Conservation (phyloP, 2,113 vertebrate genomes). For the Osmerus eperlanus region DNA sequence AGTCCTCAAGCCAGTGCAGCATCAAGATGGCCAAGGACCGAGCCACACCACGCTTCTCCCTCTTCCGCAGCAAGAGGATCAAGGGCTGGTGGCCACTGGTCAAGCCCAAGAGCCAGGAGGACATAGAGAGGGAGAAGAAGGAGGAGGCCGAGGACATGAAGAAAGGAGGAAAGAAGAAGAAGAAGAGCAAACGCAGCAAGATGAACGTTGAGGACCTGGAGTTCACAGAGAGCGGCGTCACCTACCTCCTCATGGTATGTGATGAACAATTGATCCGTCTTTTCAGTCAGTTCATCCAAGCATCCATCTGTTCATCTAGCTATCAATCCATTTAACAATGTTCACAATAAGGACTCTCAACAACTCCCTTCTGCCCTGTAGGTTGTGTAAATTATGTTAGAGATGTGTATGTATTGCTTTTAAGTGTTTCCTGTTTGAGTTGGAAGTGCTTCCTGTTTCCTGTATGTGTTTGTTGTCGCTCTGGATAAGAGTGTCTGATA, state of each 20-base stretch:
- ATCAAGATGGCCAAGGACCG: slow-evolving; percentile 80
- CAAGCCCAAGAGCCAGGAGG: slow-evolving; percentile 79
- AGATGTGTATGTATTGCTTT: neutral
- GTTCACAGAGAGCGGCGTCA: slow-evolving; percentile 77
- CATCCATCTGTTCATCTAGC: neutral
- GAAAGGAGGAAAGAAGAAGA: slow-evolving; percentile 58
- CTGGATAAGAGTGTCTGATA: no score
- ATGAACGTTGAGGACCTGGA: slow-evolving; percentile 77
- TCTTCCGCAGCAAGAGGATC: slow-evolving; percentile 86
- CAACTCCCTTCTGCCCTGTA: no score
- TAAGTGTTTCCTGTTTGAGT: neutral
- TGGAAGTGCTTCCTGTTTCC: neutral
- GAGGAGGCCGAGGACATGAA: slow-evolving; percentile 60
- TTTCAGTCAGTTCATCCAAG: neutral
- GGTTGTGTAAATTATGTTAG: neutral
- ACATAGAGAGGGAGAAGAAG: slow-evolving; percentile 76
- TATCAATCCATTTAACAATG: neutral
- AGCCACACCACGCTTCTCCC: slow-evolving; percentile 80
- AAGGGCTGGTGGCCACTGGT: slow-evolving; percentile 91
- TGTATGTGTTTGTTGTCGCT: neutral
- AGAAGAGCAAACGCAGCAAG: slow-evolving; percentile 64
- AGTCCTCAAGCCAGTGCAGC: slow-evolving; percentile 76
- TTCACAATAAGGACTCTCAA: neutral
- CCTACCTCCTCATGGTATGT: slow-evolving; percentile 80
- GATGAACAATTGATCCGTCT: neutral